These are phyloP conservation scores for Uropsilus gracilis DNA, from an alignment of 2,113 vertebrate species.

Conservation along the genomic window DNA sequence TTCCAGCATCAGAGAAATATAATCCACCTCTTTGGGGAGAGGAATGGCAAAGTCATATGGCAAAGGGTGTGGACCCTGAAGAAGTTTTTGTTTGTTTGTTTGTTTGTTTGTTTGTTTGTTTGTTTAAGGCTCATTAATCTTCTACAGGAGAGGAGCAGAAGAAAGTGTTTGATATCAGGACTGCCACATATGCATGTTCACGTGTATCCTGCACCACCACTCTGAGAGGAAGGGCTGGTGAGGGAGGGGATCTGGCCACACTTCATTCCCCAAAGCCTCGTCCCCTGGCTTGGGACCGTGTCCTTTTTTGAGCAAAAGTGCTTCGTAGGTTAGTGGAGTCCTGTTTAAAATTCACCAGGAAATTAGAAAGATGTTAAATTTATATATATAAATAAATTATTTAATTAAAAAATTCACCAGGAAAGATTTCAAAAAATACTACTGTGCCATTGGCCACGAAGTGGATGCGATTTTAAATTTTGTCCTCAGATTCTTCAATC, in stretches of 20 bases:
- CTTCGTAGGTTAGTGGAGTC: background rate
- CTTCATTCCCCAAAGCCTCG: background rate
- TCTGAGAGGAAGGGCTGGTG: background rate
- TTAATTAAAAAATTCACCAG: conserved; percentile 46
- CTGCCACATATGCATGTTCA: background rate
- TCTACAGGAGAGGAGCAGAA: background rate
- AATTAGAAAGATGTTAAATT: too few relatives aligned
- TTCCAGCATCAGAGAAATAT: conserved; percentile 29
- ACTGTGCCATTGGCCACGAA: background rate
- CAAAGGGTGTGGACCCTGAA: background rate
- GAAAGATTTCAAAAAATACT: background rate
- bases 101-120: too few relatives aligned
- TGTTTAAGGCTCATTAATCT: background rate
- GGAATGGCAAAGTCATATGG: background rate
- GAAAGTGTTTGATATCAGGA: conserved; percentile 23
- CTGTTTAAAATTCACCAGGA: conserved; percentile 29
- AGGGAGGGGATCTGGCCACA: background rate
- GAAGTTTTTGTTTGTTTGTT: too few relatives aligned
- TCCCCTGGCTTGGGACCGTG: background rate
- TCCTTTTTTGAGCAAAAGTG: conserved; percentile 32
- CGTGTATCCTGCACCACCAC: background rate
- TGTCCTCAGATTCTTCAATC: conserved; percentile 7
- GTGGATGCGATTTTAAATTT: background rate
- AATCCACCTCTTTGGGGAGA: background rate
- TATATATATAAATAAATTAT: too few relatives aligned